Evolutionary conservation across 30 jellyfish, hydroid and myxozoan species (phyloP), one percentile per base, ranked within the genome.

Genomic region (Turritopsis dohrnii): DNA sequence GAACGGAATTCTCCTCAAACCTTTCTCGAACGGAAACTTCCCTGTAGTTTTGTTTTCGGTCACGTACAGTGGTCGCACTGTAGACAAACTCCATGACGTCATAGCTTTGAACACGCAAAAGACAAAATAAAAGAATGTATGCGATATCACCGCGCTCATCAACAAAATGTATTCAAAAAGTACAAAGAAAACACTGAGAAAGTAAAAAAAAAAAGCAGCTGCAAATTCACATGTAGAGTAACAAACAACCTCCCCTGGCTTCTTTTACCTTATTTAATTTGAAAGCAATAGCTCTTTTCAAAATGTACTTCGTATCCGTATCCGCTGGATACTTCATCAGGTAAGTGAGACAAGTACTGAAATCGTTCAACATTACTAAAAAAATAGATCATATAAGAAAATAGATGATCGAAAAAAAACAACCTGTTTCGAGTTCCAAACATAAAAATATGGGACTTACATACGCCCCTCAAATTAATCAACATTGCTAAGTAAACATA

Each of bases 301-400:
- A 52, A 23, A 94, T 88, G 76, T 76, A 76, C 66, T 86, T 85
- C 52, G 89, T 79, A 52, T 94, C 99, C 18, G 85, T 77, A 60
- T 92, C 74, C 13, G 82, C 77, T 25, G 99, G 99, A 72, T 88
- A 94, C 75, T 94, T 94, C 99, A 94, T 94, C 54, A 94, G 84
- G 25, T 87, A 83, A 65, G 90, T 65, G 31, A 94, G 77, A 87
- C 99, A 88, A 7, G 91, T 52, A 26, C 90, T 17, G 84, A 84
- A 94, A 69, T 94, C 99, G 69, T 83, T 84, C 66, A 84, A 87
- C 79, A 94, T 83, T 66, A 94, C 99, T 94, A 52, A 65, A 73
- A 81, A 54, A 16, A 53, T 27, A 29, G 28, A 3, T 66, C 28
- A 23, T 9, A 7, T n/a, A 19, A 69, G 9, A 69, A 7, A 69